Conservation (phyloP, 2,888 invertebrate genomes). For the Tupiocoris notatus region DNA sequence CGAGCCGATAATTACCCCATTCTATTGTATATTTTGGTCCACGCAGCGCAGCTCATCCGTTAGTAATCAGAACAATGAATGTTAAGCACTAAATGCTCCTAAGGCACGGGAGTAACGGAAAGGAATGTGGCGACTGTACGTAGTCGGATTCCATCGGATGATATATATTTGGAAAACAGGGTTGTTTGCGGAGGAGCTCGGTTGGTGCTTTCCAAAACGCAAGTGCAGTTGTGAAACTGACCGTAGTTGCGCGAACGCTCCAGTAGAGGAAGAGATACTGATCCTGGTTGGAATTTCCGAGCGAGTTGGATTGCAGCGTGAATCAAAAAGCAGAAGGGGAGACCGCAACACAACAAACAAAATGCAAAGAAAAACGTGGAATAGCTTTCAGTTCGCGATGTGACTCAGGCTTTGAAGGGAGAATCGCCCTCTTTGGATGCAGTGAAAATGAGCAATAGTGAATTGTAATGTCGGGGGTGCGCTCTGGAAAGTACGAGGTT, state of each 20-base stretch:
- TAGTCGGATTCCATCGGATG: slow-evolving; percentile 27
- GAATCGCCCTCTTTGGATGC: slow-evolving; percentile 4
- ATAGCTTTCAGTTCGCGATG: background rate
- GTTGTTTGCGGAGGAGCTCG: background rate
- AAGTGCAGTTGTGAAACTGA: background rate
- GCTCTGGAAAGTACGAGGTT: background rate
- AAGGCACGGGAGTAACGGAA: no score
- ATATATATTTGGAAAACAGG: slow-evolving; percentile 19
- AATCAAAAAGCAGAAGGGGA: background rate
- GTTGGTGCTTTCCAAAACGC: background rate
- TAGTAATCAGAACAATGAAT: slow-evolving; percentile 9
- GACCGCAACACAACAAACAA: background rate
- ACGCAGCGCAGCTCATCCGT: background rate
- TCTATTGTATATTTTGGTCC: slow-evolving; percentile 22
- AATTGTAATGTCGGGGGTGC: background rate
- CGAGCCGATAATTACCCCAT: background rate
- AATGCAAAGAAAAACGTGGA: background rate
- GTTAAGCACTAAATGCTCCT: background rate
- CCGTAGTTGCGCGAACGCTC: background rate
- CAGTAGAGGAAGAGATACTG: background rate
- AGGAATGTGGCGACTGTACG: background rate
- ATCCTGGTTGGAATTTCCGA: background rate
- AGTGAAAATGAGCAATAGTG: background rate
- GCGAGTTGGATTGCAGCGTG: background rate
- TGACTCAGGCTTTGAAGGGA: background rate